Percentiles rank a stretch among this genome's conserved stretches.
Conservation (phyloP, 2,888 invertebrate genomes). For the Perithous albicinctus region DNA sequence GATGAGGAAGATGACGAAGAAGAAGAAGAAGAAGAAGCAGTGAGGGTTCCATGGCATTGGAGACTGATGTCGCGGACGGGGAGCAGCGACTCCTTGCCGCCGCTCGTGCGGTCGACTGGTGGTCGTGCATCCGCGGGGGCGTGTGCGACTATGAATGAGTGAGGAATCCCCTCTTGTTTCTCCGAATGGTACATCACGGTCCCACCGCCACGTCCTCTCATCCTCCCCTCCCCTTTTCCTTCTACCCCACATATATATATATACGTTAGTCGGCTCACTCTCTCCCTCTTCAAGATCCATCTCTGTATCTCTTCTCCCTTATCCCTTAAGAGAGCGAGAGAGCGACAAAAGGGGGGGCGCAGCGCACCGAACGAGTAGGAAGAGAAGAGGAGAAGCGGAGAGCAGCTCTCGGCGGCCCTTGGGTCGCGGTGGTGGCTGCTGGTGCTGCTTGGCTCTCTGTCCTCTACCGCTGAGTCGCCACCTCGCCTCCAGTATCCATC, state of each 20-base stretch:
- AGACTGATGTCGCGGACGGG: conserved; percentile 49
- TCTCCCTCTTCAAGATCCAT: conserved; percentile 42
- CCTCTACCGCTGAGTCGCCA: conserved; percentile 65
- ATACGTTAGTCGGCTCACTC: too few species aligned
- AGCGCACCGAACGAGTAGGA: conserved; percentile 11
- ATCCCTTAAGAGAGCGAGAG: too few species aligned
- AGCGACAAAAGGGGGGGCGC: conserved; percentile 26
- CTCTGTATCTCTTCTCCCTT: conserved; percentile 33
- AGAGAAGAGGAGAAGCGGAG: conserved; percentile 28
- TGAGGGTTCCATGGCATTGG: conserved; percentile 46
- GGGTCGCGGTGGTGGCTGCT: conserved; percentile 21
- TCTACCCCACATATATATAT: conserved; percentile 21
- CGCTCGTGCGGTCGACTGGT: conserved; percentile 36
- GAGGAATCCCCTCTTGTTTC: conserved; percentile 75
- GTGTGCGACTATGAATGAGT: conserved; percentile 79
- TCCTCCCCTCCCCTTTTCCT: conserved; percentile 23
- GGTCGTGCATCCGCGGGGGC: conserved; percentile 61
- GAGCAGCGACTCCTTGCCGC: conserved; percentile 15
- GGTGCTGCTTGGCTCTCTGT: conserved; percentile 23
- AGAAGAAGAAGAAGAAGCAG: conserved; percentile 16
- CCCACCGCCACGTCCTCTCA: conserved; percentile 55
- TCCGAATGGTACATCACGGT: conserved; percentile 51
- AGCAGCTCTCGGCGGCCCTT: conserved; percentile 39
- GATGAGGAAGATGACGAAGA: background rate
- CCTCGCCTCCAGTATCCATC: conserved; percentile 75